Conservation (phyloP, 2,113 vertebrate species). For the Hyaena hyaena region DNA sequence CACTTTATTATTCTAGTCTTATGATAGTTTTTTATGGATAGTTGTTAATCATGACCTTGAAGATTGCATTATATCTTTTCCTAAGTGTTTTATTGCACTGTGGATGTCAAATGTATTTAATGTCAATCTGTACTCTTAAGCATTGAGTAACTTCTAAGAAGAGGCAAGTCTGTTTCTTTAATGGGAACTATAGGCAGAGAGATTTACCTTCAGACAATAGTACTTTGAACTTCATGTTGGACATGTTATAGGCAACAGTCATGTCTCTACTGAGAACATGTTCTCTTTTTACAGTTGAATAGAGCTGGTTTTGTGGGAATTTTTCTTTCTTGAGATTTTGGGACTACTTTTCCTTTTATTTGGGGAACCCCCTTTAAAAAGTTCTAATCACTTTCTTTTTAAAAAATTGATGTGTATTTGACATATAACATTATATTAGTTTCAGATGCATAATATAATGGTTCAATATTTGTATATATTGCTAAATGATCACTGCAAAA, state of each 20-base stretch:
- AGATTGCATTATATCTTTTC: neutral
- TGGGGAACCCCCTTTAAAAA: neutral
- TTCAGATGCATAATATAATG: neutral
- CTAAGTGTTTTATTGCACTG: neutral
- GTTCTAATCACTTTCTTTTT: neutral
- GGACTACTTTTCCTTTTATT: neutral
- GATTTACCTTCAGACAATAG: neutral
- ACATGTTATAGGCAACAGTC: neutral
- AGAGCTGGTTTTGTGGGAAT: neutral
- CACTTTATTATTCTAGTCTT: neutral
- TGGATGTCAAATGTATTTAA: conserved; percentile 31
- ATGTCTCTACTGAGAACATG: neutral
- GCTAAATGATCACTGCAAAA: neutral
- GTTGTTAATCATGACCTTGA: conserved; percentile 32
- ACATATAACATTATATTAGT: neutral
- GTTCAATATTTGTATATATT: neutral
- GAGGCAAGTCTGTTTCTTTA: neutral
- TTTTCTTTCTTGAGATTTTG: neutral
- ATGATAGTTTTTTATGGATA: neutral
- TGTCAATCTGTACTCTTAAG: conserved; percentile 22
- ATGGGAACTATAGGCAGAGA: neutral
- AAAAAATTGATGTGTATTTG: neutral
- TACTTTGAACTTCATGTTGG: neutral
- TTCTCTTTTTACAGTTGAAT: neutral
- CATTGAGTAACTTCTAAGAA: neutral